These are phyloP conservation scores for Lepidocyrtoides sp. DNA, from an alignment of 2,888 invertebrate genomes.

Conservation along the genomic window DNA sequence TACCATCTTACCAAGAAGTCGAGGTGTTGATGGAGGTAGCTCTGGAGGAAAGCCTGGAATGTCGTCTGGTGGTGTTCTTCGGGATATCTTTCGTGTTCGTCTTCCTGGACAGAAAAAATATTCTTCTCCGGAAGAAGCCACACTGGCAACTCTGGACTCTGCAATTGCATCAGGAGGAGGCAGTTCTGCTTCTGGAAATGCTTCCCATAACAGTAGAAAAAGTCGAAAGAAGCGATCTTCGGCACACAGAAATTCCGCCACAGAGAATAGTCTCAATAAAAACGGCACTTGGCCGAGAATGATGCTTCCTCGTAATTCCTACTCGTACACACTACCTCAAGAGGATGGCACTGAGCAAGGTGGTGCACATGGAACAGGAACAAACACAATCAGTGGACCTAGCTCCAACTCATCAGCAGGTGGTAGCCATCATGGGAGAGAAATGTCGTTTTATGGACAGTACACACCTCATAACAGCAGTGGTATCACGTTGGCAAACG, in stretches of 20 bases:
- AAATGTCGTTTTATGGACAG: constrained; percentile 83
- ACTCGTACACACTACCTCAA: constrained; percentile 85
- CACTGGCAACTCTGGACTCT: constrained; percentile 83
- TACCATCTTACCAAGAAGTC: constrained; percentile 62
- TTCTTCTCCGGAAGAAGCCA: constrained; percentile 84
- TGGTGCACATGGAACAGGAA: constrained; percentile 25
- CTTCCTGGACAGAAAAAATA: constrained; percentile 84
- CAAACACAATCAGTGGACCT: constrained; percentile 25
- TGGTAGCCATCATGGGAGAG: constrained; percentile 70
- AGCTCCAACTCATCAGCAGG: constrained; percentile 8
- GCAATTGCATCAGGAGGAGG: constrained; percentile 84
- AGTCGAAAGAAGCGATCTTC: constrained; percentile 82
- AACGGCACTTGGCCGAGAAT: constrained; percentile 85
- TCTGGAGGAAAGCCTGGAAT: constrained; percentile 69
- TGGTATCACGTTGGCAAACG: constrained; percentile 44
- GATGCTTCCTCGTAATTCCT: constrained; percentile 82
- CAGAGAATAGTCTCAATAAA: constrained; percentile 80
- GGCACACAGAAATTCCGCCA: constrained; percentile 79
- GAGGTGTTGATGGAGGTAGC: constrained; percentile 65
- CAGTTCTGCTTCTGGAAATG: constrained; percentile 55
- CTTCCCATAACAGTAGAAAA: constrained; percentile 80
- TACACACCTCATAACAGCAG: constrained; percentile 80
- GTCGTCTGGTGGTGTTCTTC: constrained; percentile 76
- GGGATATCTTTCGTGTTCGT: constrained; percentile 84
- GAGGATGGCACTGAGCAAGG: constrained; percentile 37